Evolutionary conservation across 2,113 vertebrate species (phyloP).

Genomic region (Datnioides undecimradiatus): DNA sequence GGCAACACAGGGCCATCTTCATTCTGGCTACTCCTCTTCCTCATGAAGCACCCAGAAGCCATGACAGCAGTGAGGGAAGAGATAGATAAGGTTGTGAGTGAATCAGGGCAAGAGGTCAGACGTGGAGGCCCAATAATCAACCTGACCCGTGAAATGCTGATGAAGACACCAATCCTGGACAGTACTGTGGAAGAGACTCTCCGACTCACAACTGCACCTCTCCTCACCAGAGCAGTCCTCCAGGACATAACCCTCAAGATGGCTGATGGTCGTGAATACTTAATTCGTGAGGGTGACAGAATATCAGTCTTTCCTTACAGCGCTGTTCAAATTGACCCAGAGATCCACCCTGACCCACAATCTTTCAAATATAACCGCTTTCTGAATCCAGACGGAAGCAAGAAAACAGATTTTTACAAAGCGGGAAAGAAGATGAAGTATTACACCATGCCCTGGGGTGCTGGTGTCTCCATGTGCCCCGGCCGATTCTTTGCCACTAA

Average conservation of each 20-base stretch:
- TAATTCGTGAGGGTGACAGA: conserved; percentile 87
- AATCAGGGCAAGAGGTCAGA: conserved; percentile 78
- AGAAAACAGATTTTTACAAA: conserved; percentile 90
- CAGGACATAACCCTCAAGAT: conserved; percentile 83
- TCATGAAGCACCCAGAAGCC: conserved; percentile 91
- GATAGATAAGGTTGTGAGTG: conserved; percentile 77
- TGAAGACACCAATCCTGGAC: conserved; percentile 87
- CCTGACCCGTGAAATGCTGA: conserved; percentile 84
- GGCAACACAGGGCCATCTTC: conserved; percentile 90
- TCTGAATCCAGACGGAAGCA: conserved; percentile 85
- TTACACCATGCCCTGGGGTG: conserved; percentile 94
- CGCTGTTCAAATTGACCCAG: conserved; percentile 88
- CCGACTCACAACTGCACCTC: conserved; percentile 83
- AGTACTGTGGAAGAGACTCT: conserved; percentile 92
- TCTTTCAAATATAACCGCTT: conserved; percentile 90
- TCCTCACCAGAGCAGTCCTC: conserved; percentile 85
- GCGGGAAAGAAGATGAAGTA: conserved; percentile 89
- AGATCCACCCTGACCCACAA: conserved; percentile 88
- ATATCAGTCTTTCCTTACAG: conserved; percentile 89
- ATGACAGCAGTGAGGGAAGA: conserved; percentile 89
- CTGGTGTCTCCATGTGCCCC: conserved; percentile 89
- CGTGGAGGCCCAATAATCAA: conserved; percentile 72
- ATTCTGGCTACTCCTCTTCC: conserved; percentile 92
- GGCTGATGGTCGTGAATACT: conserved; percentile 79
- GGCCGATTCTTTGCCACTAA: conserved; percentile 91